phyloP scores from a whole-genome alignment of 2,888 invertebrate genomes.

The Empis livida region DNA sequence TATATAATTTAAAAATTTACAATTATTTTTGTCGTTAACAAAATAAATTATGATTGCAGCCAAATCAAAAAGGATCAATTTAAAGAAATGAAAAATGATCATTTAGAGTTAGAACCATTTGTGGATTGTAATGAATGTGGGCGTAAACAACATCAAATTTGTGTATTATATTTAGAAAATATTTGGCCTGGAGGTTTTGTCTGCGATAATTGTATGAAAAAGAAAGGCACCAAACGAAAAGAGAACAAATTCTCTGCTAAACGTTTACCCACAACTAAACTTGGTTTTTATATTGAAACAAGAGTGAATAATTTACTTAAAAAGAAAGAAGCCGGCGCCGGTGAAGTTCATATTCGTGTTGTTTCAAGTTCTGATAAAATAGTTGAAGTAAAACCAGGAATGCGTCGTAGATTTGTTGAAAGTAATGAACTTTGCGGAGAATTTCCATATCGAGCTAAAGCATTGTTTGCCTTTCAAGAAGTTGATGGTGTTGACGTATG shows the following conservation, averaged over 20 bases:
- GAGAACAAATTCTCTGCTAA: slow-evolving; percentile 97
- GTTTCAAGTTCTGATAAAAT: slow-evolving; percentile 96
- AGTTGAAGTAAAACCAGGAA: slow-evolving; percentile 98
- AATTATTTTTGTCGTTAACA: no score
- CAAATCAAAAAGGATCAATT: slow-evolving; percentile 74
- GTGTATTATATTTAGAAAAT: slow-evolving; percentile 88
- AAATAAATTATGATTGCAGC: no score
- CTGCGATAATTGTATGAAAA: slow-evolving; percentile 93
- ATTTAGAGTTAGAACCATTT: slow-evolving; percentile 93
- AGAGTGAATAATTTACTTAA: slow-evolving; percentile 94
- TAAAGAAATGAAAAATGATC: slow-evolving; percentile 96
- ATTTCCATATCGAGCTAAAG: slow-evolving; percentile 97
- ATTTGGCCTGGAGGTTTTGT: slow-evolving; percentile 91
- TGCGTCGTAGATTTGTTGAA: slow-evolving; percentile 82
- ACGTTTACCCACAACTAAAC: slow-evolving; percentile 82
- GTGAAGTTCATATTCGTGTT: slow-evolving; percentile 95
- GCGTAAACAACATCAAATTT: slow-evolving; percentile 95
- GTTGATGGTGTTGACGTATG: slow-evolving; percentile 97
- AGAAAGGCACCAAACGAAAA: slow-evolving; percentile 81
- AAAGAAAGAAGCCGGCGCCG: slow-evolving; percentile 93
- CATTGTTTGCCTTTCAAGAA: slow-evolving; percentile 98
- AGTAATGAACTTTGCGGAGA: slow-evolving; percentile 74
- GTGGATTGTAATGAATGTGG: slow-evolving; percentile 94
- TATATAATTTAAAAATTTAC: no score
- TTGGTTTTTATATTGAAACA: slow-evolving; percentile 95